Conservation (phyloP, 2,113 vertebrate species). For the Equus quagga region DNA sequence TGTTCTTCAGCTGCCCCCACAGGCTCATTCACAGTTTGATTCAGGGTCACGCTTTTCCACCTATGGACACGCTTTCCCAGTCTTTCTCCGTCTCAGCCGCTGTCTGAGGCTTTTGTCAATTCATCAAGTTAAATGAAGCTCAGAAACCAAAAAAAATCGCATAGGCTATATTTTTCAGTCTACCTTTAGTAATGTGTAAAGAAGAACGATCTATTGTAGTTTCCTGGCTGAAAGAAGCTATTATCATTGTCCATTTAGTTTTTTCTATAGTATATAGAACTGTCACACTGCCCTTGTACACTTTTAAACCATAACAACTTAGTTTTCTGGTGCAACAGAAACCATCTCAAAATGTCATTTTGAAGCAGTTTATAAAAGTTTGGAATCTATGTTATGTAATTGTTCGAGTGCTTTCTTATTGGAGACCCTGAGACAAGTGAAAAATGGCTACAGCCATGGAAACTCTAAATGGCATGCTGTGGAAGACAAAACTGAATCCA, state of each 20-base stretch:
- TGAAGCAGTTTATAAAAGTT: constrained; percentile 33
- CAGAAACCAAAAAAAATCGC: constrained; percentile 34
- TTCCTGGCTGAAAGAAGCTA: constrained; percentile 66
- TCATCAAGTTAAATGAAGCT: constrained; percentile 71
- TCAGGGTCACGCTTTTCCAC: constrained; percentile 54
- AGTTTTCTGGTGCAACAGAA: constrained; percentile 57
- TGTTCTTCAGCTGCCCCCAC: neutral
- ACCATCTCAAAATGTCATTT: constrained; percentile 31
- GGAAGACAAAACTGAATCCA: constrained; percentile 18
- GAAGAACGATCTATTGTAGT: constrained; percentile 57
- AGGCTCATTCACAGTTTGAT: neutral
- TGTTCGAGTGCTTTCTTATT: constrained; percentile 35
- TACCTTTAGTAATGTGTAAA: constrained; percentile 68
- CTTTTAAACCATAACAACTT: constrained; percentile 67
- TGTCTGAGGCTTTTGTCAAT: constrained; percentile 60
- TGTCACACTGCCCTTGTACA: constrained; percentile 42
- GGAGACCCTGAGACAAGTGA: neutral
- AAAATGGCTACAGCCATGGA: neutral
- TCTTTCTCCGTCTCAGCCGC: constrained; percentile 2
- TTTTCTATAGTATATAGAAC: constrained; percentile 33
- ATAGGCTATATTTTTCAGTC: constrained; percentile 59
- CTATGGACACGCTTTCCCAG: neutral
- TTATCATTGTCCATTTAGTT: constrained; percentile 61
- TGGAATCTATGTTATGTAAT: neutral
- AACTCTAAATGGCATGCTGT: neutral